Evolutionary conservation across 1,140 invertebrate species (phyloP).

Genomic region (Drosophila sucinea): DNA sequence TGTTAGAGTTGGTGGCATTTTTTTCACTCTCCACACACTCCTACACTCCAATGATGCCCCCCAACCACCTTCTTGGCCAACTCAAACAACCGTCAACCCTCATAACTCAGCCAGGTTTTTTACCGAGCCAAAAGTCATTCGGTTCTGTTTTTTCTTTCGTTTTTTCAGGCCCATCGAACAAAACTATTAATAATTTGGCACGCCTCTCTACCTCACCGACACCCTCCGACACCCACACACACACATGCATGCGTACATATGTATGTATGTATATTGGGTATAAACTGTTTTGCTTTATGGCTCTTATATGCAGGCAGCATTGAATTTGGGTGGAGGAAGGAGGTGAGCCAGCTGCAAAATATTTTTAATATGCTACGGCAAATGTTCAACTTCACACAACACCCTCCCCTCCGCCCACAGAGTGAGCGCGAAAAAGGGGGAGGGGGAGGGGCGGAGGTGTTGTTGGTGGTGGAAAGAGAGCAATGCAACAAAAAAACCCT

Average conservation of each 20-base stretch:
- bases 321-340: background rate
- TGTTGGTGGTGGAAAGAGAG: slow-evolving; percentile 18
- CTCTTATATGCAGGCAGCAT: slow-evolving; percentile 66
- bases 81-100: slow-evolving; percentile 22
- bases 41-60: no score
- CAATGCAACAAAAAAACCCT: slow-evolving; percentile 47
- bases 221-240: background rate
- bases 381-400: no score
- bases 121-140: slow-evolving; percentile 54
- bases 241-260: slow-evolving; percentile 2
- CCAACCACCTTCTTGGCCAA: no score
- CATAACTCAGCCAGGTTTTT: slow-evolving; percentile 33
- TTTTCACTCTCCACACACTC: background rate
- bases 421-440: no score
- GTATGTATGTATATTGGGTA: slow-evolving; percentile 6
- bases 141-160: slow-evolving; percentile 31
- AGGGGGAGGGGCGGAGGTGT: no score
- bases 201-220: slow-evolving; percentile 20
- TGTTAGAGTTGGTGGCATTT: slow-evolving; percentile 53
- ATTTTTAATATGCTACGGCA: slow-evolving; percentile 73
- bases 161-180: slow-evolving; percentile 65
- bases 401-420: no score
- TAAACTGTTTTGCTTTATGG: slow-evolving; percentile 80
- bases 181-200: slow-evolving; percentile 78
- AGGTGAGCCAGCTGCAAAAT: slow-evolving; percentile 57